Evolutionary conservation across 2,888 invertebrate species (phyloP), one percentile per base, ranked within the genome.

Genomic region (Brassicogethes aeneus): DNA sequence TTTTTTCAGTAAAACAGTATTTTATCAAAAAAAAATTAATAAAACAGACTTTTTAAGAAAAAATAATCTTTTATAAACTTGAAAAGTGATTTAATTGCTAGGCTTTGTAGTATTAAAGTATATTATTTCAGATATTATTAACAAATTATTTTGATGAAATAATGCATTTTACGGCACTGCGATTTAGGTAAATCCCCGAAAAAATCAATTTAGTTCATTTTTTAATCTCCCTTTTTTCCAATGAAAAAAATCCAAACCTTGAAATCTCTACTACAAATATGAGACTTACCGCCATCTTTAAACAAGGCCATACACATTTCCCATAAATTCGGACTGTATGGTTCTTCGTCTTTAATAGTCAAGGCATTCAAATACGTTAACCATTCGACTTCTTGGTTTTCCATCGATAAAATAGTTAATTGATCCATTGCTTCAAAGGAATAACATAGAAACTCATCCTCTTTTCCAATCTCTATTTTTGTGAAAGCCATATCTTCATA

Each of bases 231-330:
- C n/a, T n/a, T n/a, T n/a, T n/a, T n/a, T n/a, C n/a, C n/a, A n/a
- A n/a, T n/a, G n/a, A n/a, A n/a, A n/a, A n/a, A n/a, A n/a, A n/a
- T n/a, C n/a, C n/a, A n/a, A n/a, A n/a, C n/a, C n/a, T n/a, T n/a
- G n/a, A 44, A 16, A 23, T 10, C 5, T 23, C 10, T 23, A 10
- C 10, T 23, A 10, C 10, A 7, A 23, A 5, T 44, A 45, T 48
- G 44, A 16, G 33, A 32, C 7, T 45, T 44, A n/a, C 44, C 48
- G 1, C 43, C 40, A 41, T 50, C 53, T 41, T 54, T 50, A 42
- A 48, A 55, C 5, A 48, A 41, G 1, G 56, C 62, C 15, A 61
- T 30, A 43, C 61, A 60, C 46, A 60, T 51, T 44, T 60, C 58
- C 12, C 43, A 43, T 2, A 38, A 10, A 23, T 41, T 37, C 1